phyloP scores from a whole-genome alignment of 2,888 invertebrate species.

The Lutraria lutraria region DNA sequence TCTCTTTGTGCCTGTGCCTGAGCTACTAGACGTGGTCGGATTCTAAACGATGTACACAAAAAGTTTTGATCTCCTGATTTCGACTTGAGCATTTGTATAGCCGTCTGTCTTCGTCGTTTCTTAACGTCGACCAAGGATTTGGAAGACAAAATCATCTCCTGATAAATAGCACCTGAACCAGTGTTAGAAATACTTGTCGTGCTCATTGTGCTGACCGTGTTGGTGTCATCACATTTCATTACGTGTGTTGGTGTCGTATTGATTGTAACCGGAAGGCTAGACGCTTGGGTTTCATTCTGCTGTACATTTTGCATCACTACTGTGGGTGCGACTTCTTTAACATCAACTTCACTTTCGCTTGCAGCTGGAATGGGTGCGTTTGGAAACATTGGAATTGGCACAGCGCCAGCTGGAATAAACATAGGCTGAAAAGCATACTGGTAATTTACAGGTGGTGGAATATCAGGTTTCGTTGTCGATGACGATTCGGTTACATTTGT shows the following conservation, averaged over 20 bases:
- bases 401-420: constrained; percentile 47
- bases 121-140: constrained; percentile 78
- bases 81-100: constrained; percentile 78
- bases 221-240: constrained; percentile 57
- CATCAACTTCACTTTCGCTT: background rate
- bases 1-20: constrained; percentile 69
- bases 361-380: constrained; percentile 26
- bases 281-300: background rate
- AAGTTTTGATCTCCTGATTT: constrained; percentile 76
- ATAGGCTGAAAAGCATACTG: constrained; percentile 64
- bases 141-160: constrained; percentile 80
- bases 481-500: background rate
- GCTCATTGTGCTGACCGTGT: constrained; percentile 66
- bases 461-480: constrained; percentile 13
- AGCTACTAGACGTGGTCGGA: constrained; percentile 67
- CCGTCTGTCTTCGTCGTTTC: constrained; percentile 76
- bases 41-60: constrained; percentile 80
- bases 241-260: constrained; percentile 50
- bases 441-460: constrained; percentile 23
- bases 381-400: constrained; percentile 37
- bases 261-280: background rate
- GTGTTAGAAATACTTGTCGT: constrained; percentile 71
- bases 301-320: background rate
- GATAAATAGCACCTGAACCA: constrained; percentile 75
- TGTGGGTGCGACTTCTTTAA: background rate